Evolutionary conservation across 1,140 invertebrate species (phyloP), one percentile per base, ranked within the genome.

Genomic region (Diploscapter pachys): DNA sequence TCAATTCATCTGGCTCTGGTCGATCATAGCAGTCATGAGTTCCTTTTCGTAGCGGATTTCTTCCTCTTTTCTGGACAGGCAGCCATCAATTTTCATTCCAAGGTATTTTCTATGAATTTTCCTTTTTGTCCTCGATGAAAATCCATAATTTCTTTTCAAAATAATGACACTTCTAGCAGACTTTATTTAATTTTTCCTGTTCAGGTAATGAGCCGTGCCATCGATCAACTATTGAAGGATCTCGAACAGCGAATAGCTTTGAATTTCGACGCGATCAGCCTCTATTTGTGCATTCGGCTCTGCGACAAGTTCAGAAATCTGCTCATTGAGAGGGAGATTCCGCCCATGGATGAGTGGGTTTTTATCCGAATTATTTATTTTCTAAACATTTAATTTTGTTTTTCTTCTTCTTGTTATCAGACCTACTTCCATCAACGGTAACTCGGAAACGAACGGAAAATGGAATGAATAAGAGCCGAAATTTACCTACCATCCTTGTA

Each of bases 1-100:
- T 96, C 94, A 82, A 91, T 95, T 80, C 96, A 99, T 85, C 98
- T 94, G 89, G 94, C 95, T 4, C 86, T 99, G n/a, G 93, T 98
- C 54, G 96, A 99, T 86, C 98, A 99, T 89, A 92, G 92, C 9
- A 98, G 95, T 86, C 89, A 96, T 79, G 96, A 99, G 88, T 99
- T 95, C 88, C 89, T 98, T 61, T 99, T 99, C 86, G 88, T 97
- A 8, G 90, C 91, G 13, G 96, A 99, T 87, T 98, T 98, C 87
- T 99, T 98, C 87, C 93, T 96, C 90, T 91, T 95, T 0, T 91
- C 85, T 63, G 87, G 86, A 13, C 87, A 89, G 63, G 90, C 91
- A 81, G 92, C 94, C 3, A 89, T 93, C 82, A 94, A 98, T 83
- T 89, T 98, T 0, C 75, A 72, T 67, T 63, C 59, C 5, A 76